Base-by-base conservation (phyloP, 2,888 invertebrate species). In the Lycophotia porphyrea region DNA sequence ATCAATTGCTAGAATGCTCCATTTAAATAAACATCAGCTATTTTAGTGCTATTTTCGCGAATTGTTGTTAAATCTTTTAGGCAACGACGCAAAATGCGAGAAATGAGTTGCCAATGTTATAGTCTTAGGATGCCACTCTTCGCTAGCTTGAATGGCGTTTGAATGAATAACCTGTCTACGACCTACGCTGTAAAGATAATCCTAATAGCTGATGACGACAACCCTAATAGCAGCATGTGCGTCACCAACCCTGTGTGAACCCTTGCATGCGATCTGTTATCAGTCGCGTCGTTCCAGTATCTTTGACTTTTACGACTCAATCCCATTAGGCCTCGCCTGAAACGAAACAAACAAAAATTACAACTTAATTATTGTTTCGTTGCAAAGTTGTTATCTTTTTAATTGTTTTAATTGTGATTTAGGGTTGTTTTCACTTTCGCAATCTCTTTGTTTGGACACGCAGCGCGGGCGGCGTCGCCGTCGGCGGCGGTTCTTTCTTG, bases 361-460 rank as follows among this genome's bases (percentile, higher is more conserved):
- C 92, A 92, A 92, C 92, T 92, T 91, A 91, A 92, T 93, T 93
- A 91, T 90, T 88, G 89, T 87, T 86, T 84, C 87, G 80, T 78
- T 80, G 73, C 74, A 89, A 91, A 89, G 88, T 92, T 91, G 88
- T 92, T 91, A 91, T 93, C 91, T 92, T 90, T 91, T 91, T 93
- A 92, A 92, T 93, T 93, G 88, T 90, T 91, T 89, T 92, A 91
- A 93, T 92, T 92, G 92, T 91, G 92, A 93, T 93, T 92, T 91
- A 93, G 90, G 86, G 88, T 87, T 88, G 89, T 88, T 89, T 85
- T 88, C 81, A 82, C 81, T 88, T 86, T 86, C 76, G 84, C 86
- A 85, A 87, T 88, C 86, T 87, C 82, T 87, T 88, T 84, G 88
- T 89, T 89, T 84, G 79, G 84, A 84, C 78, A 80, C 85, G 86